phyloP scores from a whole-genome alignment of 1,140 invertebrate species.

The Zaprionus africanus region DNA sequence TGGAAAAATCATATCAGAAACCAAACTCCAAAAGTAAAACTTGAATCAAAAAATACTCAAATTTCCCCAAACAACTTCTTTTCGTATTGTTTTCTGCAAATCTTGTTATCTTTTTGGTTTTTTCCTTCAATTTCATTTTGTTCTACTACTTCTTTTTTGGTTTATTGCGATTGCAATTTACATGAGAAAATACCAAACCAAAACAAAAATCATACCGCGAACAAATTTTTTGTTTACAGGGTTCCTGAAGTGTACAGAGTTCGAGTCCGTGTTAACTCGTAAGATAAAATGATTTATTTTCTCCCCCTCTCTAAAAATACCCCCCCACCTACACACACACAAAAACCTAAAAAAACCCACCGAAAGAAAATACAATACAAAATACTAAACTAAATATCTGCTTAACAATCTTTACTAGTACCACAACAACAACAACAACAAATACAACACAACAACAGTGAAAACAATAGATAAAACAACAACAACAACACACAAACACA shows the following conservation, averaged over 20 bases:
- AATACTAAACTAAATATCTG: conserved; percentile 38
- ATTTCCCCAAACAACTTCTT: conserved; percentile 15
- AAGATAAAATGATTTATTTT: conserved; percentile 85
- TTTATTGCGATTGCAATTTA: conserved; percentile 30
- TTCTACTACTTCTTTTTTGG: background rate
- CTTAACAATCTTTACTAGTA: conserved; percentile 20
- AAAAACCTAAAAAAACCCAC: conserved; percentile 23
- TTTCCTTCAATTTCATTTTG: conserved; percentile 3
- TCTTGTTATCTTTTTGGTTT: background rate
- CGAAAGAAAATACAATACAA: conserved; percentile 23
- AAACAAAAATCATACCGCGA: conserved; percentile 85
- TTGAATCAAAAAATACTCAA: conserved; percentile 16
- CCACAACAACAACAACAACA: conserved; percentile 17
- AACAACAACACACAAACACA: conserved; percentile 35
- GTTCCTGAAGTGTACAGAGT: conserved; percentile 90
- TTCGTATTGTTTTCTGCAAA: conserved; percentile 18
- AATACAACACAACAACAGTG: conserved; percentile 20
- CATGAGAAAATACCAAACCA: conserved; percentile 57
- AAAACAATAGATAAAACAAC: conserved; percentile 13
- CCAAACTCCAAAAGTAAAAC: conserved; percentile 12
- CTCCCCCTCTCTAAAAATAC: conserved; percentile 51
- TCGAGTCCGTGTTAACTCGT: conserved; percentile 91
- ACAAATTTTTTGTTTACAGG: conserved; percentile 90
- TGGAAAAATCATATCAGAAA: conserved; percentile 28
- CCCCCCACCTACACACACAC: conserved; percentile 53